Evolutionary conservation across 2,888 invertebrate genomes (phyloP), one percentile per base, ranked within the genome.

Genomic region (Syrphus vitripennis): DNA sequence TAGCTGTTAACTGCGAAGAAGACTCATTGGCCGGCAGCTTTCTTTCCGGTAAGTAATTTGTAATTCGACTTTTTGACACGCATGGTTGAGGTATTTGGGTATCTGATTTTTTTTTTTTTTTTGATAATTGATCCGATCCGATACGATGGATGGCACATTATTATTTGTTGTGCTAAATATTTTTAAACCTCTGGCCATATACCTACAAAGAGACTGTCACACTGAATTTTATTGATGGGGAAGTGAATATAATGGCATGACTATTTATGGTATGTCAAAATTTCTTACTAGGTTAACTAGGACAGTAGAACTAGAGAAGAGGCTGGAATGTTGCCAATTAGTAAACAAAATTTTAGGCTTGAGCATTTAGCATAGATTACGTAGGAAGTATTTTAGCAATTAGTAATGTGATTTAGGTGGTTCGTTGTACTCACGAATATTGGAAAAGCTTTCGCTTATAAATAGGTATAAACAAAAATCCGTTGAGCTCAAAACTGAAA

Each of bases 1-100:
- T 61, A 65, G 67, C 72, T 7, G 88, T 83, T 12, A 87, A 69
- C 34, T 88, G 89, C 14, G 91, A 95, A 93, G 96, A 96, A 91
- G 97, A 97, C 89, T 96, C 96, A 65, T 94, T 97, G 90, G 96
- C 97, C 86, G 96, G 96, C 90, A 96, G 96, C 90, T 96, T 97
- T 92, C 93, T 97, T 75, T 96, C 97, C 93, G 97, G 97, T 97
- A 93, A 93, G 93, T 84, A 84, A 76, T 67, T 67, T 50, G 31
- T 67, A 31, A 48, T 53, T 57, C 65, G 48, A 21, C 42, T 72
- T 84, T 84, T 72, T 67, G 21, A 48, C 53, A 67, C 67, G 48
- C 50, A 65, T 80, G 80, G 50, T 72, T 37, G 37, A 71, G 69
- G 76, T 71, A 69, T 61, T 57, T 72, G 72, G 74, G 69, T 75